Evolutionary conservation across 2,888 invertebrate species (phyloP).

Genomic region (Nomada goodeniana): DNA sequence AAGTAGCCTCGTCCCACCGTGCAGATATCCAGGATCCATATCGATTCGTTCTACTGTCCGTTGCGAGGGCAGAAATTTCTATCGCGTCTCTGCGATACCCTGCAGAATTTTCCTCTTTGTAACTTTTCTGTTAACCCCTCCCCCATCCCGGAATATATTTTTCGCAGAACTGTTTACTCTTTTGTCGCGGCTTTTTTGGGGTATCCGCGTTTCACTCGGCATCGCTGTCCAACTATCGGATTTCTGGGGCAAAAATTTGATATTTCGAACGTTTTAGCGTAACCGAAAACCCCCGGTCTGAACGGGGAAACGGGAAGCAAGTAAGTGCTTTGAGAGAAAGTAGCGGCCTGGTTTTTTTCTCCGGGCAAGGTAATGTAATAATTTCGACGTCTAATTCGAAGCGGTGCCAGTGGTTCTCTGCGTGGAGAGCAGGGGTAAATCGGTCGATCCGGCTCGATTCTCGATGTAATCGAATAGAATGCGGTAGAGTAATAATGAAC

Average conservation of each 20-base stretch:
- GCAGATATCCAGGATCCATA: conserved; percentile 7
- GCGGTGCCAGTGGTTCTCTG: no score
- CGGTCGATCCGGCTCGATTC: conserved; percentile 13
- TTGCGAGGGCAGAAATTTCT: background rate
- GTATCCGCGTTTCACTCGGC: background rate
- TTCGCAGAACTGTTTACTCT: background rate
- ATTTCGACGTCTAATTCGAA: no score
- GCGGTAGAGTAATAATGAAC: conserved; percentile 60
- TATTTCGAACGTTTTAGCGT: background rate
- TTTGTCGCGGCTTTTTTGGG: background rate
- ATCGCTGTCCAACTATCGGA: conserved; percentile 9
- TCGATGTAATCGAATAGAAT: conserved; percentile 61
- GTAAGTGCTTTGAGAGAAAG: no score
- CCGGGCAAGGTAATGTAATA: no score
- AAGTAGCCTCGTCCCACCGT: conserved; percentile 12
- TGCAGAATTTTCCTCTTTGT: background rate
- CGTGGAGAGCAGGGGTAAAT: background rate
- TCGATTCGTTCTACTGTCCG: conserved; percentile 26
- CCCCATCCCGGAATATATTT: conserved; percentile 16
- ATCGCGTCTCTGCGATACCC: background rate
- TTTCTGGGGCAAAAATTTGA: conserved; percentile 16
- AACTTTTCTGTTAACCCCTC: no score
- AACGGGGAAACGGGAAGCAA: no score
- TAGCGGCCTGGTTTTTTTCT: no score
- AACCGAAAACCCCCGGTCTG: no score